A percentile compares a stretch with the other conserved stretches of the same genome.
Evolutionary conservation across 2,113 vertebrate genomes (phyloP).

Genomic region (Pachyramphus minor): DNA sequence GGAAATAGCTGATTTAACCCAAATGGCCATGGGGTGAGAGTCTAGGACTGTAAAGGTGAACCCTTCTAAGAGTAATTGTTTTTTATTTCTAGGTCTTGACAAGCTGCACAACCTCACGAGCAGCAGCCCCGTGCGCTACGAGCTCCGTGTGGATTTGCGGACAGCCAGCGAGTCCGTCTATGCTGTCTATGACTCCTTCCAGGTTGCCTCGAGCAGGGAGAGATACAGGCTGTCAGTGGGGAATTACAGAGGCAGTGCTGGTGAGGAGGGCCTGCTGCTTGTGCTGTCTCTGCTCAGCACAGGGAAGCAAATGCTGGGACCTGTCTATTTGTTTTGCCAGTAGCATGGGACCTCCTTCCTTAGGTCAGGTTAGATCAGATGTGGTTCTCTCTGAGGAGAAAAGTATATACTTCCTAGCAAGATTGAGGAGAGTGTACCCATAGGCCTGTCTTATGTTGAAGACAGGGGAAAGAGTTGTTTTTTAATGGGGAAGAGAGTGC

Average conservation of each 20-base stretch:
- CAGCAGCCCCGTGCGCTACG: constrained; percentile 68
- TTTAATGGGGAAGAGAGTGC: not conserved
- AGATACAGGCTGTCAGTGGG: constrained; percentile 81
- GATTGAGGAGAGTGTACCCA: not conserved
- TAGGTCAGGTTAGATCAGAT: not conserved
- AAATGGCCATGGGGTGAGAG: not conserved
- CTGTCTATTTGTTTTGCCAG: not conserved
- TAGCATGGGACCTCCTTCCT: not conserved
- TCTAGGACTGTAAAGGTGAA: not conserved
- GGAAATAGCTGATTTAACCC: constrained; percentile 2
- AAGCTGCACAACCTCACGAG: constrained; percentile 84
- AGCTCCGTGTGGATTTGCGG: constrained; percentile 81
- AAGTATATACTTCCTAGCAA: not conserved
- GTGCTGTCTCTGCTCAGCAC: not conserved
- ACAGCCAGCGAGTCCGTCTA: constrained; percentile 74
- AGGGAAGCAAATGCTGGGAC: not conserved
- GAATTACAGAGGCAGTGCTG: constrained; percentile 84
- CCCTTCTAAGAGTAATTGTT: not conserved
- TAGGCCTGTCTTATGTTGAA: not conserved
- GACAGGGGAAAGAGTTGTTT: not conserved
- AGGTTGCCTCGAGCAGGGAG: constrained; percentile 77
- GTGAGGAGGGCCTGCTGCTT: constrained; percentile 26
- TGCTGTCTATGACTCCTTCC: constrained; percentile 83
- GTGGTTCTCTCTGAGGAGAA: not conserved
- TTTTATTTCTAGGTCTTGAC: constrained; percentile 76